phyloP scores from a whole-genome alignment of 92 coral and sea anemone genomes.

The Parazoanthus darwini region DNA sequence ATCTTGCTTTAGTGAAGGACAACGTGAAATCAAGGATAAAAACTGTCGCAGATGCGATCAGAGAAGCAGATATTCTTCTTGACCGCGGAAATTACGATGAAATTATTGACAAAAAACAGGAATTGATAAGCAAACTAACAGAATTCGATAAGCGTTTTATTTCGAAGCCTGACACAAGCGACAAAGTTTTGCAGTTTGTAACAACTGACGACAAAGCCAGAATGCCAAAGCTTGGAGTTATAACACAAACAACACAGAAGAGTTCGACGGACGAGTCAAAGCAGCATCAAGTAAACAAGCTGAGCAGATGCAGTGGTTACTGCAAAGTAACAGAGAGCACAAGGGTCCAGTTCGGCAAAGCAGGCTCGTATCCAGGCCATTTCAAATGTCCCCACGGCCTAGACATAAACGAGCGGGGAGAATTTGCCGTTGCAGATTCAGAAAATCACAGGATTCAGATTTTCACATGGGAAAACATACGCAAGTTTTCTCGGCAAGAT shows the following conservation, averaged over 20 bases:
- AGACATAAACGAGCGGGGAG: conserved; percentile 20
- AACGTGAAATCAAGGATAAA: background rate
- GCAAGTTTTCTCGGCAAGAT: conserved; percentile 9
- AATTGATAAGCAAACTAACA: conserved; percentile 6
- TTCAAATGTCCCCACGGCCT: conserved; percentile 27
- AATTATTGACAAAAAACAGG: conserved; percentile 3
- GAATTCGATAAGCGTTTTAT: background rate
- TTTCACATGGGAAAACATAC: conserved; percentile 28
- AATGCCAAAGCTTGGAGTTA: conserved; percentile 1
- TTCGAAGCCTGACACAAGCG: conserved; percentile 19
- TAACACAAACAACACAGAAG: conserved; percentile 17
- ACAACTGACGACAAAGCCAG: conserved; percentile 11
- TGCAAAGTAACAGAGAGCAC: conserved; percentile 8
- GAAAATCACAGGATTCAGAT: conserved; percentile 34
- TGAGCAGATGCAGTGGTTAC: conserved; percentile 5
- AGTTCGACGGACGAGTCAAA: background rate
- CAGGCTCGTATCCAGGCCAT: conserved; percentile 4
- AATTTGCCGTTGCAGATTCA: conserved; percentile 21
- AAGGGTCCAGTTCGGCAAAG: conserved; percentile 9
- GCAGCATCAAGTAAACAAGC: conserved; percentile 3
- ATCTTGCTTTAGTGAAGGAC: background rate
- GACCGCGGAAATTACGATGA: conserved; percentile 21
- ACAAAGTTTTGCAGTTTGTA: conserved; percentile 6
- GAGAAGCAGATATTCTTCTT: conserved; percentile 15
- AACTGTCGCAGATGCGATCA: background rate